A percentile compares a stretch with the other conserved stretches of the same genome.
Conservation (phyloP, 2,888 invertebrate species). For the Parnassius mnemosyne region DNA sequence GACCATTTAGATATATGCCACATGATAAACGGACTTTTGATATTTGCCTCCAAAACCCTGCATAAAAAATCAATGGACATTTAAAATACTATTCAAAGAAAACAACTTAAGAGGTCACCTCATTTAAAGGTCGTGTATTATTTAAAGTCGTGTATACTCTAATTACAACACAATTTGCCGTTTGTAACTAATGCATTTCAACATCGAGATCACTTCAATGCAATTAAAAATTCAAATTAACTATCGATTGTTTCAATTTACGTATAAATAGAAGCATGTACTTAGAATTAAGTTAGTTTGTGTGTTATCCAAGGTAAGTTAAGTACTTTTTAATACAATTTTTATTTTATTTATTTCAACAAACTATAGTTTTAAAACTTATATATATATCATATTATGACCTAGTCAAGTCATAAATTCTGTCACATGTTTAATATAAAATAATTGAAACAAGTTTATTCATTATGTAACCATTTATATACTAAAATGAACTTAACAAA, state of each 20-base stretch:
- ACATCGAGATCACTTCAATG: constrained; percentile 19
- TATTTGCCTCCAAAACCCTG: too few relatives aligned
- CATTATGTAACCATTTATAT: too few relatives aligned
- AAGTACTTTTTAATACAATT: neutral
- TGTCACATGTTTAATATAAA: too few relatives aligned
- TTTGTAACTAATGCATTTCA: constrained; percentile 14
- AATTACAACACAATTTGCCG: constrained; percentile 3
- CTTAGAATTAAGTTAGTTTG: constrained; percentile 6
- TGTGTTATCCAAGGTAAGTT: constrained; percentile 10
- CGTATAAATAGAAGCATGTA: constrained; percentile 14
- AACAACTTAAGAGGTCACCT: neutral
- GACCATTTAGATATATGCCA: too few relatives aligned
- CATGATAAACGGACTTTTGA: too few relatives aligned
- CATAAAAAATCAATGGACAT: too few relatives aligned
- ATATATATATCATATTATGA: too few relatives aligned
- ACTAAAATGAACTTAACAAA: too few relatives aligned
- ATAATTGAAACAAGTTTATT: too few relatives aligned
- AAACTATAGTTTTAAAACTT: neutral
- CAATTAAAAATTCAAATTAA: constrained; percentile 16
- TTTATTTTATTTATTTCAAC: too few relatives aligned
- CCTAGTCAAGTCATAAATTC: too few relatives aligned
- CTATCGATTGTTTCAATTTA: constrained; percentile 11
- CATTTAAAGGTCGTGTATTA: neutral
- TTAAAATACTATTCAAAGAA: neutral
- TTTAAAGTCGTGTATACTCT: neutral